Base-by-base conservation (phyloP, 2,888 invertebrate species). In the Eremobia ochroleuca region DNA sequence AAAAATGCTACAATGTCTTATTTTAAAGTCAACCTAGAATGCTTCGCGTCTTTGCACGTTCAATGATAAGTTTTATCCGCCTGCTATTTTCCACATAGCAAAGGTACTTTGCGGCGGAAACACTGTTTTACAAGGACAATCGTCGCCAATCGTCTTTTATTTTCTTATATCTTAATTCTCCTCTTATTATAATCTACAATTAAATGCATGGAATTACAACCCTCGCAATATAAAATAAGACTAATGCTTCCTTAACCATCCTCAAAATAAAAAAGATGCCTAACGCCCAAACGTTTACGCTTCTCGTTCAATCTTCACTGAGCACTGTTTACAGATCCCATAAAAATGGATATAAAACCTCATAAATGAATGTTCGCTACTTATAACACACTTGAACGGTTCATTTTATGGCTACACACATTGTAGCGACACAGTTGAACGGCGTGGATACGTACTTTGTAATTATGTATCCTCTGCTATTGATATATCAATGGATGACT, bases 261-360 rank as follows among this genome's bases (percentile, higher is more conserved):
- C 5, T 3, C 8, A 18, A 77, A 77, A 25, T 46, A 11, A 46
- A 64, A 55, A 62, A 62, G 18, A n/a, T 59, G 8, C 31, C n/a
- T 58, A 37, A 46, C 40, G 76, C 76, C 58, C 28, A 13, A 61
- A n/a, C 61, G 37, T 69, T 85, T 62, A 74, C 49, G n/a, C 34
- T 34, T 62, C 25, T 69, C 66, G 78, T 78, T 84, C 72, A 81
- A 76, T 73, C 58, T 79, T 66, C 49, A 73, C 61, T 65, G 52
- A 68, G 62, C 66, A 62, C 21, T 76, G 73, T 80, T 81, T 72
- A 84, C 52, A 62, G 61, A 62, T 40, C 28, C 40, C 78, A 82
- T 87, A 84, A 87, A 86, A 81, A 67, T 31, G 46, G 55, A 31
- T 67, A 85, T 76, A 77, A 80, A 86, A 71, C 46, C 70, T 64